Evolutionary conservation across 2,888 invertebrate species (phyloP), one percentile per base, ranked within the genome.

Genomic region (Drosophila picticornis): DNA sequence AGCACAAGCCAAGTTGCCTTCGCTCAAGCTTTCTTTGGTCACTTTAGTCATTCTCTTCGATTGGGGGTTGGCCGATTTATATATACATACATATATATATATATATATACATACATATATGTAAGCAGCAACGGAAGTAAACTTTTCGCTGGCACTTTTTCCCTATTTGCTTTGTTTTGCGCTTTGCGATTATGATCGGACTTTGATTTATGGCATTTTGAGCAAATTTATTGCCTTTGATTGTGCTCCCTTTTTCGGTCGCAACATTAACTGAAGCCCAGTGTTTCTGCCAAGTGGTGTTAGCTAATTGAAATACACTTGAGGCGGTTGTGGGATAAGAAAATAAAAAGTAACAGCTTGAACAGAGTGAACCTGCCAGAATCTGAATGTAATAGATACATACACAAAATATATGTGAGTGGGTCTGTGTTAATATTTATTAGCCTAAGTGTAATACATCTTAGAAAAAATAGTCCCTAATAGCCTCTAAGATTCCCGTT

Each of bases 161-260:
- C 68, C 67, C 34, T 55, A 63, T 72, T 67, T 63, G 46, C 46
- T 68, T 58, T 61, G 52, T 40, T 74, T 63, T 46, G 52, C 65
- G 72, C 66, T 68, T 52, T 58, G 72, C 87, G 87, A 87, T 87
- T 87, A 90, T 87, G 90, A 87, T 88, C 87, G 72, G 89, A 88
- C 87, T 84, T 80, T 90, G 87, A 88, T 88, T 90, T 89, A 88
- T 85, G 70, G 80, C 63, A 57, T 66, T 77, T 53, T 75, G 73
- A 63, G 69, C 62, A 81, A 87, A 90, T 89, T 88, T 88, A 90
- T 90, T 90, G 84, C 90, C 60, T 79, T 84, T 82, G 84, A 88
- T 90, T 89, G 87, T 80, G 50, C 72, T 60, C 29, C 22, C 38
- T 61, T n/a, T 11, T 36, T 3, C 29, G 9, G 16, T 19, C 2